Evolutionary conservation across 2,797 vertebrate genomes (phyloP).

Genomic region (Pseudocheirus occidentalis): DNA sequence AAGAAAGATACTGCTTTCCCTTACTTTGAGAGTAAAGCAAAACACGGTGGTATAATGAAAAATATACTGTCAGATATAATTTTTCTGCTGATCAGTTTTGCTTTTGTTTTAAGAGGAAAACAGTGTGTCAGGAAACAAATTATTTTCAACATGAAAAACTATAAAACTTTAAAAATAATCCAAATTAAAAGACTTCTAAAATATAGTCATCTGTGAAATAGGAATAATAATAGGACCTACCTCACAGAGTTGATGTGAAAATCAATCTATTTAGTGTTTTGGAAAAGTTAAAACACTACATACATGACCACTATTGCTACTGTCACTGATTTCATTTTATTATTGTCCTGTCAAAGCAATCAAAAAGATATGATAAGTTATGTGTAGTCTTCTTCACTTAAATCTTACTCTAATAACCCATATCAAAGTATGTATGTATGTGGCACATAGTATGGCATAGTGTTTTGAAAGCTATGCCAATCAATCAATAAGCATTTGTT

Average conservation of each 20-base stretch:
- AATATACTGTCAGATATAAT: not conserved
- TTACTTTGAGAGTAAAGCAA: not conserved
- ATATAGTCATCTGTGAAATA: not conserved
- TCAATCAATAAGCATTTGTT: not conserved
- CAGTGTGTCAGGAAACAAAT: not conserved
- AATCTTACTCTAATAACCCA: not conserved
- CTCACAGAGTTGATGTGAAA: not conserved
- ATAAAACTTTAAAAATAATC: not conserved
- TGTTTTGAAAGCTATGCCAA: not conserved
- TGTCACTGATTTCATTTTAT: not conserved
- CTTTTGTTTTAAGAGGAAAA: no score
- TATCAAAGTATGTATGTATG: no score
- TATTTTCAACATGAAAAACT: not conserved
- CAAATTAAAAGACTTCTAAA: not conserved
- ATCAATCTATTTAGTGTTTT: not conserved
- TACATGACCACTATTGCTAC: not conserved
- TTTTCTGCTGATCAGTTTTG: not conserved
- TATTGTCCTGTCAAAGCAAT: not conserved
- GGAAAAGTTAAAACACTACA: not conserved
- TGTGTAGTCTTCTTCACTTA: not conserved
- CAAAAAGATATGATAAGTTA: not conserved
- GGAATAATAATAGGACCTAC: not conserved
- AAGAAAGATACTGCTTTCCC: not conserved
- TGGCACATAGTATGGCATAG: not conserved
- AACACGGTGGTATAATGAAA: not conserved